A percentile compares a stretch with the other conserved stretches of the same genome.
These are phyloP conservation scores for Microdon myrmicae DNA, from an alignment of 2,888 invertebrate genomes.

Conservation along the genomic window DNA sequence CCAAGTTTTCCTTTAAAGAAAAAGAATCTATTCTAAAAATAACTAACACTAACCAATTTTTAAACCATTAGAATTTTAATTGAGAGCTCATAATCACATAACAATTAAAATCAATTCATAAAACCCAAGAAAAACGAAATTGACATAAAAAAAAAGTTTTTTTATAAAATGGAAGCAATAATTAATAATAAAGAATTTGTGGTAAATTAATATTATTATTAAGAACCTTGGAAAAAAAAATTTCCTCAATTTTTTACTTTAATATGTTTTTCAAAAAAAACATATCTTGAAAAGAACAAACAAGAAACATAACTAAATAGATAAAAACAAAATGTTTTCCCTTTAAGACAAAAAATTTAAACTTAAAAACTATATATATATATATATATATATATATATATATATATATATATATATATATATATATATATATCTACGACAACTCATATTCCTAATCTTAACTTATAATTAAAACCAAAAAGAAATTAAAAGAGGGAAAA, in stretches of 20 bases:
- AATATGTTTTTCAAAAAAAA: conserved; percentile 5
- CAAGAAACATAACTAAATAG: conserved; percentile 16
- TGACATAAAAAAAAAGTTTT: conserved; percentile 34
- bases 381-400: conserved; percentile 35
- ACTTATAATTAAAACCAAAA: too few relatives aligned
- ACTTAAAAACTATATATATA: too few relatives aligned
- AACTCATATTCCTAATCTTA: conserved; percentile 1
- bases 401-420: conserved; percentile 13
- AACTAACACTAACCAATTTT: conserved; percentile 16
- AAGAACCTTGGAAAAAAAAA: conserved; percentile 5
- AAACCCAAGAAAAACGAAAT: conserved; percentile 14
- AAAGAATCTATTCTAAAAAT: conserved; percentile 28
- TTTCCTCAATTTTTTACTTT: too few relatives aligned
- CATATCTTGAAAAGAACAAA: conserved; percentile 11
- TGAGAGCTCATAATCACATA: conserved; percentile 25
- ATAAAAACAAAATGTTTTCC: too few relatives aligned
- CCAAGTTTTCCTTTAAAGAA: conserved; percentile 22
- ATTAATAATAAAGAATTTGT: conserved; percentile 49
- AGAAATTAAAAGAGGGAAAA: too few relatives aligned
- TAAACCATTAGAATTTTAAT: conserved; percentile 10
- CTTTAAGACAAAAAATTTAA: too few relatives aligned
- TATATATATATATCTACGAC: conserved; percentile 6
- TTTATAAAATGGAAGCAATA: conserved; percentile 52
- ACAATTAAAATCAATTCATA: conserved; percentile 13
- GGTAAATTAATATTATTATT: conserved; percentile 27